Evolutionary conservation across 2,888 invertebrate genomes (phyloP), one percentile per base, ranked within the genome.

Genomic region (Beris chalybata): DNA sequence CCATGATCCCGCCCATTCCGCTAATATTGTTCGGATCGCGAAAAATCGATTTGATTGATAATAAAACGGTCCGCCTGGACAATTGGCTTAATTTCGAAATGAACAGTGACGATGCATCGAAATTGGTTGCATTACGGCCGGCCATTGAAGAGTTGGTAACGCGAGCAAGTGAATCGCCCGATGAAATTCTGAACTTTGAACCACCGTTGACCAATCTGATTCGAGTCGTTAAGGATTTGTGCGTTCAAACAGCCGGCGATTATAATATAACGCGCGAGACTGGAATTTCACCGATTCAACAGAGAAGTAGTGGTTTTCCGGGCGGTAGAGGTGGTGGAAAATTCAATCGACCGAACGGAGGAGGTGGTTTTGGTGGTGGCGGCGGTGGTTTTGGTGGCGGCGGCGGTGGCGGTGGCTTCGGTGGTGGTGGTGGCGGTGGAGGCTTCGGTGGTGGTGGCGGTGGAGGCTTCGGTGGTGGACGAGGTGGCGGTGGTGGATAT

Each of bases 1-100:
- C 95, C 2, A 97, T 97, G 95, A 92, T 98, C 5, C 89, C 95
- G 0, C 96, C 98, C 0, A 81, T 98, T 69, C 97, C 98, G 77
- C 82, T 99, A 50, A 79, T 99, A 71, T 82, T 99, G 47, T 97
- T 98, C 78, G 97, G 93, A 0, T 89, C 91, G n/a, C 86, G 95
- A 56, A 93, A 92, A 81, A 72, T 81, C 22, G 79, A 79, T 68
- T 69, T 76, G 5, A 74, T 87, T 75, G 82, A 90, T 1, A 90
- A 91, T 65, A 85, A 87, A 58, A 81, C 38, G 6, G 88, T 97
- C 2, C 86, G 91, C 0, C 80, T 98, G 3, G 98, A 98, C 81
- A 93, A 93, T 78, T 97, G 97, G 97, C 86, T 98, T 56, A 95
- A 93, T 80, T 84, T 98, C 67, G 86, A 90, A 12, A 95, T 97